Base-by-base conservation (phyloP, 1,140 invertebrate species). In the Drosophila tristis region DNA sequence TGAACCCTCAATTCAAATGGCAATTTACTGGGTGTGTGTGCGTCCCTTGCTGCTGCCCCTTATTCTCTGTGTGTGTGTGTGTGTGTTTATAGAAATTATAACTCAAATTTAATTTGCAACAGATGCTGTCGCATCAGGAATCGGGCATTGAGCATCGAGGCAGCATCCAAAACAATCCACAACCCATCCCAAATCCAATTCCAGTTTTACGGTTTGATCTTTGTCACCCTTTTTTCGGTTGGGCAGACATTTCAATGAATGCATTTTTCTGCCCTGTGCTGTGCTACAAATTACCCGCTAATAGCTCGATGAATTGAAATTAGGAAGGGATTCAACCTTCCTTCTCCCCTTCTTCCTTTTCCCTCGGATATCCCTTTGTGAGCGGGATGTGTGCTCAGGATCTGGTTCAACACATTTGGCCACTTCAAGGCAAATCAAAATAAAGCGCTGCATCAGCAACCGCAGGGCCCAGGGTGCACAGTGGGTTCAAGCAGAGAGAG, bases 21-120 rank as follows among this genome's bases (percentile, higher is more conserved):
- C 71, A 74, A 81, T 86, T 86, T 86, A 43, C 68, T 81, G 81
- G 74, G 77, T 74, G 64, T 86, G 70, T 49, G 57, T 68, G 63
- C 45, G 65, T 20, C 20, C 35, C 50, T 44, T 20, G 20, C 50
- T 26, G 56, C 39, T 47, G 25, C 8, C 8, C 26, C 3, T 31
- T 31, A 8, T 9, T 13, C 56, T 43, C 23, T 51, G 39, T 56
- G 39, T 64, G 55, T 75, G 49, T 66, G 55, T 42, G 58, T 57
- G 55, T 70, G 66, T 89, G 84, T 89, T 89, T 89, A 90, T 89
- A 74, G 75, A 84, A 90, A 89, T 82, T 90, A 90, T 91, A 91
- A 91, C 85, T 77, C 77, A 78, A 85, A 86, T 90, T 91, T 91
- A 91, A 91, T 91, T 91, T 91, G 90, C 90, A 91, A 91, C 90